Percentiles rank a stretch among this genome's conserved stretches.
phyloP scores from a whole-genome alignment of 23 tunicate species.

The Phallusia fumigata region DNA sequence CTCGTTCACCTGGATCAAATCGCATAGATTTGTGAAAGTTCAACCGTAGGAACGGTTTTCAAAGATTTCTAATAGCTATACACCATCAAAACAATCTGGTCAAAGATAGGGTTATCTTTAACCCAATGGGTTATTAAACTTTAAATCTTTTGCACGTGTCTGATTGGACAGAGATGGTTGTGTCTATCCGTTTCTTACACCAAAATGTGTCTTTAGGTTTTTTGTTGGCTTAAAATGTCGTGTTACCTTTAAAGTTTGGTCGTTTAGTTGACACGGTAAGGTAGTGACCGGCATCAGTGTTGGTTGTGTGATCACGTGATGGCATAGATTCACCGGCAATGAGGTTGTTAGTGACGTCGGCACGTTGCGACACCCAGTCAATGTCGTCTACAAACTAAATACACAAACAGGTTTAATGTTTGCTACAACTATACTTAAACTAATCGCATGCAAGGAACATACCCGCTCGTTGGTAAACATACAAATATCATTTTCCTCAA shows the following conservation, averaged over 20 bases:
- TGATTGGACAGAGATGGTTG: too few relatives aligned
- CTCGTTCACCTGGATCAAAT: conserved; percentile 61
- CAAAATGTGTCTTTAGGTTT: too few relatives aligned
- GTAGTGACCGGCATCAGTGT: conserved; percentile 72
- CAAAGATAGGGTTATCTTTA: too few relatives aligned
- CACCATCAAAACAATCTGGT: too few relatives aligned
- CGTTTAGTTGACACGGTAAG: conserved; percentile 69
- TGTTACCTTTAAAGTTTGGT: conserved; percentile 88
- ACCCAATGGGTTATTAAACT: too few relatives aligned
- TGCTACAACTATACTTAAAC: neutral
- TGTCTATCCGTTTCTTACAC: too few relatives aligned
- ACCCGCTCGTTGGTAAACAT: conserved; percentile 60
- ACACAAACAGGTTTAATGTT: neutral
- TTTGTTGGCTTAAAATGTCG: too few relatives aligned
- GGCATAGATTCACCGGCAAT: conserved; percentile 75
- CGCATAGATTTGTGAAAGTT: too few relatives aligned
- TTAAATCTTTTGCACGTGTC: too few relatives aligned
- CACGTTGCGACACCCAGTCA: conserved; percentile 73
- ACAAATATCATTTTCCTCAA: conserved; percentile 66
- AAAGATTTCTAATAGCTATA: too few relatives aligned
- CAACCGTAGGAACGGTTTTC: too few relatives aligned
- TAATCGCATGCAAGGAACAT: neutral
- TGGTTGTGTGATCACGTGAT: conserved; percentile 86
- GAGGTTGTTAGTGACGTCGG: conserved; percentile 59
- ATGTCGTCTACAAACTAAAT: conserved; percentile 45